Percentiles rank a stretch among this genome's conserved stretches.
These are phyloP conservation scores for Lagocephalus sceleratus DNA, from an alignment of 2,797 vertebrate genomes.

Conservation along the genomic window DNA sequence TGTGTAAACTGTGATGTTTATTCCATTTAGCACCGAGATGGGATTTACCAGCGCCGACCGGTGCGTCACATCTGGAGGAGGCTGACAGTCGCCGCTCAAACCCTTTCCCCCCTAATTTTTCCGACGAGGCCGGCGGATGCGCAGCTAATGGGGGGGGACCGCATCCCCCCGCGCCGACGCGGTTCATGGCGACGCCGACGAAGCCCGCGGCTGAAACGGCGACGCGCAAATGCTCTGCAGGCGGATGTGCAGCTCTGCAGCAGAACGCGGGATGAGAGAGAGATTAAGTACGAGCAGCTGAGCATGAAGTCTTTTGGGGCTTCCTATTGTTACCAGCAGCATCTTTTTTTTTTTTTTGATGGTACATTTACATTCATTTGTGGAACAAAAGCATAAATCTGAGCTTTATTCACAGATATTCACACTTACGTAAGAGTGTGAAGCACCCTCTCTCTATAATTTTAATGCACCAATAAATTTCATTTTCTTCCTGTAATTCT, in stretches of 20 bases:
- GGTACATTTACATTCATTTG: no score
- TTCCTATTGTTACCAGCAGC: not conserved
- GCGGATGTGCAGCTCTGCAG: no score
- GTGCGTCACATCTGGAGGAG: not conserved
- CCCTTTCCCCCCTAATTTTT: constrained; percentile 29
- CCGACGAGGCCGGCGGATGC: constrained; percentile 31
- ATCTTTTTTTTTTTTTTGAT: no score
- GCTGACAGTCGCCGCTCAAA: constrained; percentile 43
- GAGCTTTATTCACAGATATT: no score
- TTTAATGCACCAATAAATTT: no score
- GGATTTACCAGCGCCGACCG: not conserved
- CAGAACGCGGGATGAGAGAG: not conserved
- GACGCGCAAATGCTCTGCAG: no score
- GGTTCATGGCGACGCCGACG: no score
- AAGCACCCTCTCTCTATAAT: no score
- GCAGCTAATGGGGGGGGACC: constrained; percentile 31
- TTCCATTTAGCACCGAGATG: not conserved
- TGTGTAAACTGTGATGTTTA: not conserved
- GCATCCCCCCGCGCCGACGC: not conserved
- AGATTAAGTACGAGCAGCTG: not conserved
- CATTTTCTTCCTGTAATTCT: no score
- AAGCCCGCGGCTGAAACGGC: no score
- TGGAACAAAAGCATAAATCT: no score
- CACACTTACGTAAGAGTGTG: no score
- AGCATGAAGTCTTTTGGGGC: not conserved